Conservation (phyloP, 2,797 vertebrate species). For the Danio albolineatus region DNA sequence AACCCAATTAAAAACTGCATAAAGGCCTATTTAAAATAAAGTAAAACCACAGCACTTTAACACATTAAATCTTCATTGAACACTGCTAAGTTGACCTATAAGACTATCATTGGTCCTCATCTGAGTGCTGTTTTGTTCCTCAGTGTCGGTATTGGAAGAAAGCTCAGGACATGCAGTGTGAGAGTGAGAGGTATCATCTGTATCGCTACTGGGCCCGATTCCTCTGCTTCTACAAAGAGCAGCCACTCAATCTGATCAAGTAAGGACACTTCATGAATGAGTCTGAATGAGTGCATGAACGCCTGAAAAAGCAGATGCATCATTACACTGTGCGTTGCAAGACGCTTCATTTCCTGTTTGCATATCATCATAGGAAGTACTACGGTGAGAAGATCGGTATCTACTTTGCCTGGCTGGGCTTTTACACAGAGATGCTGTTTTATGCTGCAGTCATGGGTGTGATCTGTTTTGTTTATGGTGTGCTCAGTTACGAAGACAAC, state of each 20-base stretch:
- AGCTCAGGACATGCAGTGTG: slow-evolving; percentile 77
- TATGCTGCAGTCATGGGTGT: slow-evolving; percentile 90
- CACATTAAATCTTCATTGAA: too few species aligned
- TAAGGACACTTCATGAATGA: slow-evolving; percentile 64
- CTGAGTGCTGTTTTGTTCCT: slow-evolving; percentile 10
- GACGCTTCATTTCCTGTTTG: slow-evolving; percentile 12
- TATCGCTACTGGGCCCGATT: slow-evolving; percentile 91
- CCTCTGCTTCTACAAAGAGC: slow-evolving; percentile 92
- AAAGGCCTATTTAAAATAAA: too few species aligned
- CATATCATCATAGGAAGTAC: slow-evolving; percentile 83
- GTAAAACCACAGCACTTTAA: too few species aligned
- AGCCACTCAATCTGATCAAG: slow-evolving; percentile 94
- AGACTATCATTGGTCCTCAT: neutral
- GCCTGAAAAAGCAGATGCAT: neutral
- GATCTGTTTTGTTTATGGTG: slow-evolving; percentile 92
- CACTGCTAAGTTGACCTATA: too few species aligned
- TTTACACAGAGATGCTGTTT: slow-evolving; percentile 96
- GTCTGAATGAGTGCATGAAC: neutral
- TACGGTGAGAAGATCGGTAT: slow-evolving; percentile 97
- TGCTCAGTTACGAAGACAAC: slow-evolving; percentile 87
- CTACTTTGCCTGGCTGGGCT: slow-evolving; percentile 97
- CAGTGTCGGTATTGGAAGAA: slow-evolving; percentile 94
- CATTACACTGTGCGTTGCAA: neutral
- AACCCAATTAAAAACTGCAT: too few species aligned
- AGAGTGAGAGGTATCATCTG: slow-evolving; percentile 87